A percentile compares a stretch with the other conserved stretches of the same genome.
Evolutionary conservation across 1,140 invertebrate genomes (phyloP).

Genomic region (Magallana angulata): DNA sequence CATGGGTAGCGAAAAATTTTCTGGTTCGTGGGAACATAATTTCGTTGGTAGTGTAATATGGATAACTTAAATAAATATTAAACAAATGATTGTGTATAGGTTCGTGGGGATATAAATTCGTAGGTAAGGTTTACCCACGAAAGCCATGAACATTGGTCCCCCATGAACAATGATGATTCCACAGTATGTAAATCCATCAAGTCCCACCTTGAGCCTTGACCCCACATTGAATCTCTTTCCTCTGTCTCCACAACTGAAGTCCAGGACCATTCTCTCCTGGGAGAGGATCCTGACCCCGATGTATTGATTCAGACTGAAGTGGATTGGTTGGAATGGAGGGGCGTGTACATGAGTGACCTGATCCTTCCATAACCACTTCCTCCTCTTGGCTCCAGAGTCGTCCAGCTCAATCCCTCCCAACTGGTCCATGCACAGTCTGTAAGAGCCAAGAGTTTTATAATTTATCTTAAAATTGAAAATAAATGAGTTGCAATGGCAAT

Average conservation of each 20-base stretch:
- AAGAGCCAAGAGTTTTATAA: not conserved
- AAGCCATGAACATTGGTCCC: no score
- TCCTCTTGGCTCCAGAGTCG: constrained; percentile 65
- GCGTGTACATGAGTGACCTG: constrained; percentile 76
- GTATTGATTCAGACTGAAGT: constrained; percentile 72
- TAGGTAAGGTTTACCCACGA: no score
- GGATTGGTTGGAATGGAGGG: constrained; percentile 78
- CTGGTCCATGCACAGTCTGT: constrained; percentile 75
- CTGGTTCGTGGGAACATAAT: no score
- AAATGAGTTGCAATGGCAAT: no score
- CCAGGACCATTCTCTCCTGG: constrained; percentile 76
- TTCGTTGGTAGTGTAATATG: no score
- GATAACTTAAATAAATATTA: no score
- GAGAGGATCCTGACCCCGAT: constrained; percentile 73
- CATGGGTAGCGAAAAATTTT: no score
- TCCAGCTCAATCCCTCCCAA: constrained; percentile 75
- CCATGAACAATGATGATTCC: no score
- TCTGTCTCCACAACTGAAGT: constrained; percentile 69
- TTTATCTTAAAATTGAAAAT: no score
- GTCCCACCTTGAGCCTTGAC: constrained; percentile 73
- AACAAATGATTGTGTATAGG: no score
- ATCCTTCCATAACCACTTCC: constrained; percentile 76
- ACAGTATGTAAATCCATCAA: not conserved
- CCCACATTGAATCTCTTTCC: constrained; percentile 78
- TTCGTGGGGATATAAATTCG: no score